Evolutionary conservation across 2,888 invertebrate genomes (phyloP).

Genomic region (Vesta saturnalis): DNA sequence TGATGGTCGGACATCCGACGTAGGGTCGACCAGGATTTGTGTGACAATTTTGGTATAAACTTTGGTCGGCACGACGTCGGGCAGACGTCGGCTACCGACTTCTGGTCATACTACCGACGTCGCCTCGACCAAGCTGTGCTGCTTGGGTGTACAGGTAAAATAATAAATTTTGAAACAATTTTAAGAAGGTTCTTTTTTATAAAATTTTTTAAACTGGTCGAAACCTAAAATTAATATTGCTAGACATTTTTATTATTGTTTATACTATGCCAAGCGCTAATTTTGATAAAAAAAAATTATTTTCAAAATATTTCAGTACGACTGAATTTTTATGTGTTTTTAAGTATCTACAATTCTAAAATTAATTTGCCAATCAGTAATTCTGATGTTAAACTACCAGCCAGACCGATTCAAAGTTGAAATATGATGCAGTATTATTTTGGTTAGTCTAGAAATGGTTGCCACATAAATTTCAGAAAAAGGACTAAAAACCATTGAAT

Average conservation of each 20-base stretch:
- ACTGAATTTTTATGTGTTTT: neutral
- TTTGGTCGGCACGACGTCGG: too few species aligned
- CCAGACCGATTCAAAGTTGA: neutral
- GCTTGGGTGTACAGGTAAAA: conserved; percentile 5
- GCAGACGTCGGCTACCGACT: too few species aligned
- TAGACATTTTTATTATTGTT: neutral
- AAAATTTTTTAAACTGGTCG: too few species aligned
- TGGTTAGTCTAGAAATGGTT: neutral
- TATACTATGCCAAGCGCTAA: neutral
- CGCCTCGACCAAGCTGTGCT: too few species aligned
- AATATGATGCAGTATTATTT: neutral
- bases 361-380: neutral
- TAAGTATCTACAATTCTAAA: neutral
- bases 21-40: too few species aligned
- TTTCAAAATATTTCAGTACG: neutral
- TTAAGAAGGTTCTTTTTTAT: neutral
- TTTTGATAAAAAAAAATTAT: neutral
- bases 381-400: neutral
- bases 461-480: neutral
- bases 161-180: neutral
- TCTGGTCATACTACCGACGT: too few species aligned
- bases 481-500: neutral
- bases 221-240: too few species aligned
- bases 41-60: too few species aligned
- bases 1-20: too few species aligned